phyloP scores from a whole-genome alignment of 2,113 vertebrate species.

The Apteryx mantelli region DNA sequence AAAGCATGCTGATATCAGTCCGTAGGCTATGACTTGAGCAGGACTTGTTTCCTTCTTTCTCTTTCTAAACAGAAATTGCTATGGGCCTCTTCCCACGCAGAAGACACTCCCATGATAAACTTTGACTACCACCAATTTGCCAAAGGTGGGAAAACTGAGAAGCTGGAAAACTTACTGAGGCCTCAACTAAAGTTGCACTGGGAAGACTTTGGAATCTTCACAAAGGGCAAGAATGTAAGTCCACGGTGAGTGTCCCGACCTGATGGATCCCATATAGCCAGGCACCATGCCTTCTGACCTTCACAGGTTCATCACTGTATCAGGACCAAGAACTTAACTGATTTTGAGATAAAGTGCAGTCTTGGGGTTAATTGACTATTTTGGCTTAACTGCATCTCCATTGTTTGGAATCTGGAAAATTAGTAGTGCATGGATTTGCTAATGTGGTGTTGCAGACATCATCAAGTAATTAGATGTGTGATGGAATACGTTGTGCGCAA shows the following conservation, averaged over 20 bases:
- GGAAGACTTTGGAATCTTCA: constrained; percentile 81
- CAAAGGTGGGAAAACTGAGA: constrained; percentile 82
- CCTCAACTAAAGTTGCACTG: constrained; percentile 81
- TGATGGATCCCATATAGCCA: neutral
- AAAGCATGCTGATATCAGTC: neutral
- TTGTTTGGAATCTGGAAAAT: neutral
- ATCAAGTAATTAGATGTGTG: neutral
- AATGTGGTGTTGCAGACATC: neutral
- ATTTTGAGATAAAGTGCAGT: neutral
- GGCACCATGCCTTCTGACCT: neutral
- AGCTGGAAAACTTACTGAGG: constrained; percentile 77
- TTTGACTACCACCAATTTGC: constrained; percentile 83
- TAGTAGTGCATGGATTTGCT: neutral
- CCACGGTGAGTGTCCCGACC: constrained; percentile 75
- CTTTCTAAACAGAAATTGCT: constrained; percentile 77
- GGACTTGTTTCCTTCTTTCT: neutral
- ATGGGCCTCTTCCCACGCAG: constrained; percentile 81
- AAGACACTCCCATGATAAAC: constrained; percentile 85
- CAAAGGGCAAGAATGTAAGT: constrained; percentile 71
- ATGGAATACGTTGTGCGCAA: neutral
- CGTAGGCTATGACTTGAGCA: neutral
- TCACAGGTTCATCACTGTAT: neutral
- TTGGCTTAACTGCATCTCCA: neutral
- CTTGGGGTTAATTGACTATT: neutral
- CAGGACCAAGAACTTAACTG: neutral